Base-by-base conservation (phyloP, 2,888 invertebrate species). In the Sepioteuthis lessoniana region DNA sequence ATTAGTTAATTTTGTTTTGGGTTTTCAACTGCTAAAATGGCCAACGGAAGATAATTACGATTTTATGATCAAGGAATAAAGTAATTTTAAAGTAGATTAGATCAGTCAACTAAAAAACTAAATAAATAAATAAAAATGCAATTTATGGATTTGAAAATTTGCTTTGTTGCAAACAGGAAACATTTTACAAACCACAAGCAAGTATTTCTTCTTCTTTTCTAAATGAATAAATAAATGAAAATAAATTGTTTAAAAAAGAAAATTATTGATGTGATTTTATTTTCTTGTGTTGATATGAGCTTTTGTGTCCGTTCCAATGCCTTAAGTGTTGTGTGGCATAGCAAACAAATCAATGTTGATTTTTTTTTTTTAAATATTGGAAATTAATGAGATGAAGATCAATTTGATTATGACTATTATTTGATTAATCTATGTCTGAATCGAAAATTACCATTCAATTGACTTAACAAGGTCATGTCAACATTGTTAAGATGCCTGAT, bases 391-490 rank as follows among this genome's bases (percentile, higher is more conserved):
- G 76, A 76, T 76, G 76, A 76, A 76, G 19, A 76, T 76, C 76
- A 76, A 76, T 76, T 76, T 76, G 76, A 76, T 76, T 76, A 76
- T 76, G 76, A 76, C 76, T 76, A 76, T 76, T 76, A 76, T 76
- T 76, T 76, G 76, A 76, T 76, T 76, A 76, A 76, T 76, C 76
- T 76, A 76, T 16, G n/a, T 76, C 76, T 76, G n/a, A 76, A 76
- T 76, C 76, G 76, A n/a, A 76, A 76, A 76, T 76, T 76, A 76
- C 76, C 76, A 76, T 76, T 76, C n/a, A 76, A 76, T 76, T 76
- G 76, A 76, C n/a, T 76, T 76, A 76, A 76, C 76, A 76, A 76
- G 76, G 76, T 76, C 76, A 76, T 76, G 76, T 76, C 76, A 76
- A 76, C 76, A 76, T 76, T 76, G n/a, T 76, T 76, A n/a, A 76